Percentiles rank a stretch among this genome's conserved stretches.
phyloP scores from a whole-genome alignment of 2,113 vertebrate genomes.

The Rhizomys pruinosus region DNA sequence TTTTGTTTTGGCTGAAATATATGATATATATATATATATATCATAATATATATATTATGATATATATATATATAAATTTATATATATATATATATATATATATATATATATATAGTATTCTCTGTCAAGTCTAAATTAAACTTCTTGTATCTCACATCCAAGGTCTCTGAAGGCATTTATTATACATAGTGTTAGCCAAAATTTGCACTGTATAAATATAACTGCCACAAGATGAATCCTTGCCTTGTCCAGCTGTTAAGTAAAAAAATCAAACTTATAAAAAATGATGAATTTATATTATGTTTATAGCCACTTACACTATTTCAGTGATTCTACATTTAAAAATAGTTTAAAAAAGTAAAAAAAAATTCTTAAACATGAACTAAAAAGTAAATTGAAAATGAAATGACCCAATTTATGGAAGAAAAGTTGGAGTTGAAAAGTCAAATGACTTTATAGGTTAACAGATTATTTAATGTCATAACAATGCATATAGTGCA shows the following conservation, averaged over 20 bases:
- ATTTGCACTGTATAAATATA: background rate
- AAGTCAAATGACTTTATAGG: background rate
- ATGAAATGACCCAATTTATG: background rate
- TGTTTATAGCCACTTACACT: background rate
- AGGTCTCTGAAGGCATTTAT: background rate
- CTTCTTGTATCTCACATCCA: background rate
- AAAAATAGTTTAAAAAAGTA: too few relatives aligned
- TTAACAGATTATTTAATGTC: background rate
- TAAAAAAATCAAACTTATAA: background rate
- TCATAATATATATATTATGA: too few relatives aligned
- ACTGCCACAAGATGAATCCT: background rate
- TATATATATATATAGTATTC: too few relatives aligned
- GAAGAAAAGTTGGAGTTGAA: background rate
- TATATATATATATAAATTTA: too few relatives aligned
- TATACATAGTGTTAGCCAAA: background rate
- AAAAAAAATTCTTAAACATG: background rate
- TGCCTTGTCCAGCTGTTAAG: background rate
- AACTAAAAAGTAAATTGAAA: background rate
- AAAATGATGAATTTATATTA: background rate
- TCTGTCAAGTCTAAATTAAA: background rate
- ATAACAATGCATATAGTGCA: background rate
- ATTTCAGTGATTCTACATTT: background rate
- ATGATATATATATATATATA: too few relatives aligned
- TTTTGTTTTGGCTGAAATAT: background rate
- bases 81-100: too few relatives aligned